Base-by-base conservation (phyloP, 2,888 invertebrate species). In the Zaprionus lineosus region DNA sequence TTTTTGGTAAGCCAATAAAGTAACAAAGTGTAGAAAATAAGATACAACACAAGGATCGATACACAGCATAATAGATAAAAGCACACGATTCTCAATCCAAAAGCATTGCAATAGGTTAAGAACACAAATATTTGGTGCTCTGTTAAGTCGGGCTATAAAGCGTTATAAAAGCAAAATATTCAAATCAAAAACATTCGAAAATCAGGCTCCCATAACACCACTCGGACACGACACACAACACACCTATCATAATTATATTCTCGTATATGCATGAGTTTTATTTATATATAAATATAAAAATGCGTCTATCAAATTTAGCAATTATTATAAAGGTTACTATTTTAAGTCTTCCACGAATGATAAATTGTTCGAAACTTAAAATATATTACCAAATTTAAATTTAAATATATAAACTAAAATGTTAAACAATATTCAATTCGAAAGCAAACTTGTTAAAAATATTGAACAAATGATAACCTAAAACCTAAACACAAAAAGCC, bases 1-100 rank as follows among this genome's bases (percentile, higher is more conserved):
- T 87, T 82, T 87, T 87, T 67, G 87, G 88, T 61, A 87, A 87
- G 64, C 75, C 83, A 61, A 61, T 87, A 60, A 79, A 87, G 59
- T 82, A 69, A 84, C 77, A 28, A n/a, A n/a, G 50, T 37, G 29
- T 29, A 29, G 2, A 29, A 29, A 4, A 29, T 29, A n/a, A n/a
- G n/a, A n/a, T n/a, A n/a, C n/a, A n/a, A n/a, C n/a, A n/a, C n/a
- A n/a, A n/a, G n/a, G n/a, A n/a, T n/a, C n/a, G n/a, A n/a, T n/a
- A n/a, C n/a, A n/a, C n/a, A n/a, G n/a, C n/a, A n/a, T n/a, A n/a
- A n/a, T n/a, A n/a, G n/a, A n/a, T n/a, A n/a, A n/a, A n/a, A n/a
- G n/a, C n/a, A n/a, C n/a, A n/a, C n/a, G n/a, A n/a, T n/a, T n/a
- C n/a, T n/a, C n/a, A n/a, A n/a, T n/a, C n/a, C n/a, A n/a, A n/a